phyloP scores from a whole-genome alignment of 2,888 invertebrate genomes.

The Barypeithes pellucidus region DNA sequence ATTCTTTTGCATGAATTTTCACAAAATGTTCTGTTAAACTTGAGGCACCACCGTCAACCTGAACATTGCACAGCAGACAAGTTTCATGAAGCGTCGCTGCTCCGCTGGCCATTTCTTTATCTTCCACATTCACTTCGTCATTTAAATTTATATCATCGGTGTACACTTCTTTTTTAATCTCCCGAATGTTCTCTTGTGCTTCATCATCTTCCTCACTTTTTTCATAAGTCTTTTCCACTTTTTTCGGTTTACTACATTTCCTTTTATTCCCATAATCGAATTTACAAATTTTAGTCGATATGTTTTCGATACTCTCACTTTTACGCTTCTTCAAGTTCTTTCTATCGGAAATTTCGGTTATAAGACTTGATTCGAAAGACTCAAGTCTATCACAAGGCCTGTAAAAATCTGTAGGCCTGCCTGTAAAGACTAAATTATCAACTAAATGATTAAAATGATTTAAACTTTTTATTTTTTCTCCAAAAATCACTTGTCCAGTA shows the following conservation, averaged over 20 bases:
- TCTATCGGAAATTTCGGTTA: constrained; percentile 66
- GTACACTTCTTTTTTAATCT: constrained; percentile 10
- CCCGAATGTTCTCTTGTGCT: background rate
- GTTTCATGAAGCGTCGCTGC: constrained; percentile 57
- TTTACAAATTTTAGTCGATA: constrained; percentile 64
- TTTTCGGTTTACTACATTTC: constrained; percentile 69
- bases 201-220: constrained; percentile 10
- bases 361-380: constrained; percentile 61
- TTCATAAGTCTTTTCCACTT: constrained; percentile 59
- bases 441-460: constrained; percentile 55
- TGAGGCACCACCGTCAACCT: constrained; percentile 69
- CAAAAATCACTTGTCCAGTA: constrained; percentile 52
- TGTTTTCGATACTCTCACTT: constrained; percentile 57
- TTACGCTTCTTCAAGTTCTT: constrained; percentile 65
- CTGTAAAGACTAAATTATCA: constrained; percentile 51
- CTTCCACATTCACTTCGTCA: background rate
- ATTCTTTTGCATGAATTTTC: constrained; percentile 73
- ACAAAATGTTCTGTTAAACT: constrained; percentile 73
- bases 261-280: constrained; percentile 64
- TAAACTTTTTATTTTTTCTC: constrained; percentile 52
- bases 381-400: background rate
- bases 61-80: constrained; percentile 73
- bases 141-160: constrained; percentile 6
- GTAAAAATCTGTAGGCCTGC: constrained; percentile 49
- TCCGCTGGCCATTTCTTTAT: background rate